Conservation (phyloP, 2,113 vertebrate species). For the Sigmodon hispidus region DNA sequence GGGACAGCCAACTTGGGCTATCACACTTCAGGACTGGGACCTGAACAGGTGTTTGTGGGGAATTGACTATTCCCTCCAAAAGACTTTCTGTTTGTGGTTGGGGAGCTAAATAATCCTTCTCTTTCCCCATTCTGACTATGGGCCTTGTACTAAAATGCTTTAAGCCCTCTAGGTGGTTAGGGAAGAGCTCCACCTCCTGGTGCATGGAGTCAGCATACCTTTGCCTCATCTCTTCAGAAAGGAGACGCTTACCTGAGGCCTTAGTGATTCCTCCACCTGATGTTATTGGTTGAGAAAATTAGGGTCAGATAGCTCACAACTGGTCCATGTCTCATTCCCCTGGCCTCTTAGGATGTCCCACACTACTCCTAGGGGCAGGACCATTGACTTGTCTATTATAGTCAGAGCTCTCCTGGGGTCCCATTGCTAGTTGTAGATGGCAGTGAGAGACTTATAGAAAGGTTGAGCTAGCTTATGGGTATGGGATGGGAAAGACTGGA, state of each 20-base stretch:
- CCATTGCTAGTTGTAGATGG: background rate
- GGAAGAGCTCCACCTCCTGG: conserved; percentile 60
- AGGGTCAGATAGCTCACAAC: background rate
- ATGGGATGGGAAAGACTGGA: background rate
- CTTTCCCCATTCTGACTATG: background rate
- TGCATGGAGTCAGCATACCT: background rate
- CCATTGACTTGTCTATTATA: background rate
- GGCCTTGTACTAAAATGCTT: background rate
- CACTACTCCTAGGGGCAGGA: no score
- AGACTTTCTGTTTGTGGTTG: conserved; percentile 11
- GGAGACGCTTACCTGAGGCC: background rate
- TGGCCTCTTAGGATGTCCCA: background rate
- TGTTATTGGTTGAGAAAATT: background rate
- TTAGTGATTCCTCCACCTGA: background rate
- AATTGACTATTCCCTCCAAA: background rate
- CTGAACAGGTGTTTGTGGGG: background rate
- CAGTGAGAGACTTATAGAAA: accelerated
- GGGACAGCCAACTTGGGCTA: background rate
- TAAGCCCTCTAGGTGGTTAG: background rate
- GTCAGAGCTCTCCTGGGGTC: background rate
- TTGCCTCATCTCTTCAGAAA: background rate
- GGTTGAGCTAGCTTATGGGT: background rate
- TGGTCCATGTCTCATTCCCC: background rate
- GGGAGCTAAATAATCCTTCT: background rate
- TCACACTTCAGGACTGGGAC: background rate